These are phyloP conservation scores for Oconnorella tubifera DNA, from an alignment of 2,888 invertebrate genomes.

Conservation along the genomic window DNA sequence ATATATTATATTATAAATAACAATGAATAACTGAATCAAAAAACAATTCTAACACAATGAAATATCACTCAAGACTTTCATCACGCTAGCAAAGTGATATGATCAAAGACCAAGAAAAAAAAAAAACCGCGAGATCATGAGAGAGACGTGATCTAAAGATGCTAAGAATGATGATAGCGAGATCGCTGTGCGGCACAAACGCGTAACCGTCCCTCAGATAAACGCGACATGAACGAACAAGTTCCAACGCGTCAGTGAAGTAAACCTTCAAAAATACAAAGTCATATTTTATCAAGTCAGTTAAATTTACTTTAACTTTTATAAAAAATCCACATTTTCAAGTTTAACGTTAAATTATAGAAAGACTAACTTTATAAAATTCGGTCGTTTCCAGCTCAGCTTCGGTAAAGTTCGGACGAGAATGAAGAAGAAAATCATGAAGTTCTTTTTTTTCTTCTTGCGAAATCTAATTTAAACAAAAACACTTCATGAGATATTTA, in stretches of 20 bases:
- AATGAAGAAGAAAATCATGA: constrained; percentile 32
- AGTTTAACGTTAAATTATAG: constrained; percentile 6
- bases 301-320: too few relatives aligned
- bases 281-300: too few relatives aligned
- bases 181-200: constrained; percentile 78
- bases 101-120: constrained; percentile 8
- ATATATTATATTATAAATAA: background rate
- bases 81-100: too few relatives aligned
- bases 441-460: constrained; percentile 38
- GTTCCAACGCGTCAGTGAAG: constrained; percentile 80
- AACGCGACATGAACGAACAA: constrained; percentile 74
- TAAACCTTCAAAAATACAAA: constrained; percentile 69
- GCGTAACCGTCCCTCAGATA: constrained; percentile 78
- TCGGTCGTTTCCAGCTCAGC: constrained; percentile 15
- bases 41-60: too few relatives aligned
- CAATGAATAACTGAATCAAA: too few relatives aligned
- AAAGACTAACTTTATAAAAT: constrained; percentile 30
- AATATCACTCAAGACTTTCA: too few relatives aligned
- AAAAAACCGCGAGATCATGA: constrained; percentile 64
- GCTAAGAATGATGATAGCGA: constrained; percentile 76
- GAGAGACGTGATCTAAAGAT: constrained; percentile 71
- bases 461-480: constrained; percentile 17
- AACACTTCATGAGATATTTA: too few relatives aligned
- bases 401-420: constrained; percentile 9
- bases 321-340: too few relatives aligned